Evolutionary conservation across 1,140 invertebrate genomes (phyloP).

Genomic region (Drosophila ficusphila): DNA sequence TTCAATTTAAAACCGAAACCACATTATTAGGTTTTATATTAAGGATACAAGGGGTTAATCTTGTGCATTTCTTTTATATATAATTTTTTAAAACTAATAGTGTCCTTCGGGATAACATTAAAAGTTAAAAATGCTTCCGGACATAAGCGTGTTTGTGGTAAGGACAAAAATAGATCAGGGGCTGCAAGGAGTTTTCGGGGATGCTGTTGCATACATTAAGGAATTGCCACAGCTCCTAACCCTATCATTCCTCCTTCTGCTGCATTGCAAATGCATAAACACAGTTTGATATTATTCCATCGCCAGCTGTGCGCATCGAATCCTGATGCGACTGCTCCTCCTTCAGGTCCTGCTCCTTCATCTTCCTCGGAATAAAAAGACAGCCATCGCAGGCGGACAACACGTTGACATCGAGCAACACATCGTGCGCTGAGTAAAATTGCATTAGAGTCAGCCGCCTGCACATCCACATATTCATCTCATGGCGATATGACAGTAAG

Average conservation of each 20-base stretch:
- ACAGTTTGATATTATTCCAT: conserved; percentile 80
- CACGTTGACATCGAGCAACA: conserved; percentile 57
- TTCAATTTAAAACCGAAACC: too few species aligned
- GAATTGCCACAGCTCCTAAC: conserved; percentile 21
- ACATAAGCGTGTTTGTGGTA: not conserved
- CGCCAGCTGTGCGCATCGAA: conserved; percentile 72
- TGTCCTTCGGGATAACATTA: conserved; percentile 4
- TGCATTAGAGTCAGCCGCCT: conserved; percentile 54
- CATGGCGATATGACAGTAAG: conserved; percentile 32
- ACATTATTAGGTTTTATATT: too few species aligned
- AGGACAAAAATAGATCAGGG: not conserved
- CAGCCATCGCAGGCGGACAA: conserved; percentile 33
- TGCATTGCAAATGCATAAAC: conserved; percentile 81
- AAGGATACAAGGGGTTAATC: too few species aligned
- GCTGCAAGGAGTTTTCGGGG: not conserved
- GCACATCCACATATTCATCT: conserved; percentile 35
- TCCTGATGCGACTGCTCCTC: conserved; percentile 24
- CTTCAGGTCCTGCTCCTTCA: not conserved
- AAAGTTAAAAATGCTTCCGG: not conserved
- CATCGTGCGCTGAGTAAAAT: conserved; percentile 42
- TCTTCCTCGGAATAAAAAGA: conserved; percentile 8
- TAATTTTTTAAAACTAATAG: conserved; percentile 22
- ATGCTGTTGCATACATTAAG: conserved; percentile 65
- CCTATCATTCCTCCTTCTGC: conserved; percentile 24
- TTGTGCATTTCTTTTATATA: too few species aligned